Percentiles rank a stretch among this genome's conserved stretches.
phyloP scores from a whole-genome alignment of 2,113 vertebrate species.

The Brachypteracias leptosomus region DNA sequence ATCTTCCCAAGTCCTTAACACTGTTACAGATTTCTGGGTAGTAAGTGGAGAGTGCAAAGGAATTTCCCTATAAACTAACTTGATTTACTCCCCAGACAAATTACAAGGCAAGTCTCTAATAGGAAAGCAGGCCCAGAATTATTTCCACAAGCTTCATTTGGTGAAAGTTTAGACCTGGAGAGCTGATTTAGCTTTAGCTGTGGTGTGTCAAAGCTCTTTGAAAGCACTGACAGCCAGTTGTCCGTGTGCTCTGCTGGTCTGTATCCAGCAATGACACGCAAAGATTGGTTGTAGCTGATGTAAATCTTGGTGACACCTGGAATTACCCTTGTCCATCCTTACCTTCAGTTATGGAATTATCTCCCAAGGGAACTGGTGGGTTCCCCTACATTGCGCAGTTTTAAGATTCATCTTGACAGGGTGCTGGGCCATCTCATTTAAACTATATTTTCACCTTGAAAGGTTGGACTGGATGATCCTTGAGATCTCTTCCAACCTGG shows the following conservation, averaged over 20 bases:
- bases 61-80: neutral
- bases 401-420: too few relatives aligned
- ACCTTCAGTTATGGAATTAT: neutral
- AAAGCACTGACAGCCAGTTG: neutral
- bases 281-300: neutral
- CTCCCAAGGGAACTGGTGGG: too few relatives aligned
- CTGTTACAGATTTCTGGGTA: neutral
- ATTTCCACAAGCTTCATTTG: neutral
- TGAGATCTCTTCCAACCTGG: too few relatives aligned
- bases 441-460: too few relatives aligned
- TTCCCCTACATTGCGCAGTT: too few relatives aligned
- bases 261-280: neutral
- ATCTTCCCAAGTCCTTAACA: neutral
- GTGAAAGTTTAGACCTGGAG: neutral
- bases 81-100: neutral
- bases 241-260: neutral
- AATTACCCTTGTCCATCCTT: neutral
- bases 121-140: neutral
- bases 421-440: too few relatives aligned
- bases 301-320: neutral
- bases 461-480: too few relatives aligned
- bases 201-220: neutral
- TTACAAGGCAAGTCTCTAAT: neutral
- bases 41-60: neutral
- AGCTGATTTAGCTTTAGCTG: neutral